Conservation (phyloP, 2,888 invertebrate genomes). For the Cremastinae sp. region DNA sequence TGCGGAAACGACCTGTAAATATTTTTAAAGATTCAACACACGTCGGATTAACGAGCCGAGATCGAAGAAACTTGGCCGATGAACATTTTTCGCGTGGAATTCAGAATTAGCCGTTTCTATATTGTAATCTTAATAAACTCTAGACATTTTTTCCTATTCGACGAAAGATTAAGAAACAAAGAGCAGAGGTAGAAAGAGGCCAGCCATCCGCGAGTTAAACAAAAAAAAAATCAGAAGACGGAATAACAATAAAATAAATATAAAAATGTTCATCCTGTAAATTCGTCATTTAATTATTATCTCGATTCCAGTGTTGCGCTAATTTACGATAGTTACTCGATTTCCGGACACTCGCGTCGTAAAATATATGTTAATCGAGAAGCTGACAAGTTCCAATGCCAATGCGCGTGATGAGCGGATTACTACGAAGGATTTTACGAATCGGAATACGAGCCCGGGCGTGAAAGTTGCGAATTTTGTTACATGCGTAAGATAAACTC, state of each 20-base stretch:
- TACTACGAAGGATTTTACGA: slow-evolving; percentile 19
- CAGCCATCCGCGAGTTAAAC: slow-evolving; percentile 22
- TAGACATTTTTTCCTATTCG: slow-evolving; percentile 64
- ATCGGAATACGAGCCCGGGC: slow-evolving; percentile 31
- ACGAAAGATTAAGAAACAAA: slow-evolving; percentile 49
- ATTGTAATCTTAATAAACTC: slow-evolving; percentile 60
- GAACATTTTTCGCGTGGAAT: slow-evolving; percentile 46
- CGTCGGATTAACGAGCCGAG: not conserved
- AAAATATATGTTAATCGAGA: slow-evolving; percentile 24
- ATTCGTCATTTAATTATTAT: not conserved
- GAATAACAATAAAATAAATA: not conserved
- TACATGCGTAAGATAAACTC: slow-evolving; percentile 27
- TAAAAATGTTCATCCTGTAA: too few relatives aligned
- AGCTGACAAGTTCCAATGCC: slow-evolving; percentile 34
- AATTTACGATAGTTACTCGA: slow-evolving; percentile 40
- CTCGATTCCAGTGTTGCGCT: slow-evolving; percentile 37
- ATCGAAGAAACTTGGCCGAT: slow-evolving; percentile 57
- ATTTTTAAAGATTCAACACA: slow-evolving; percentile 28
- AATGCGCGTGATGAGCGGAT: slow-evolving; percentile 25
- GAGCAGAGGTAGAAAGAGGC: slow-evolving; percentile 28
- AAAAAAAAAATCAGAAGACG: slow-evolving; percentile 12
- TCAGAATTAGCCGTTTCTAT: slow-evolving; percentile 64
- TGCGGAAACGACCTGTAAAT: slow-evolving; percentile 46
- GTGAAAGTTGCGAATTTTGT: slow-evolving; percentile 40
- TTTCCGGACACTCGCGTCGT: slow-evolving; percentile 25